phyloP scores from a whole-genome alignment of 2,797 vertebrate species.

The Gymnothorax reevesii region DNA sequence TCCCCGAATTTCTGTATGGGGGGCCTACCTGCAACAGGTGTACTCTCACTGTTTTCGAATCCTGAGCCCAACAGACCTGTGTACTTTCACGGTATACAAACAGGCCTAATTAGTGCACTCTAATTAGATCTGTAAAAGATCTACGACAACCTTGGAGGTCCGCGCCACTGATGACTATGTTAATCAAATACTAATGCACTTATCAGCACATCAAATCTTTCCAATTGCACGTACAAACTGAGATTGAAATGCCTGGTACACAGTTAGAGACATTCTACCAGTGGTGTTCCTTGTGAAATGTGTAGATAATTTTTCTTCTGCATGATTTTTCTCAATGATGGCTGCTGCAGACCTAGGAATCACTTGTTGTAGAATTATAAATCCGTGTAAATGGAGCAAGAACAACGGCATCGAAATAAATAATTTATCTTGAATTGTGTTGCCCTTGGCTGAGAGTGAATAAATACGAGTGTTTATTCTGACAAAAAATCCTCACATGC shows the following conservation, averaged over 20 bases:
- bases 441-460: too few species aligned
- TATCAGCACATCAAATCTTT: not conserved
- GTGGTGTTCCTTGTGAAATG: too few species aligned
- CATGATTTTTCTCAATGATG: too few species aligned
- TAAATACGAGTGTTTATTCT: not conserved
- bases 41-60: not conserved
- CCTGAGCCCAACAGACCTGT: not conserved
- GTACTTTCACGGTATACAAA: not conserved
- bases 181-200: not conserved
- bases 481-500: not conserved
- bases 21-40: conserved; percentile 3
- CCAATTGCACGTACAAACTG: not conserved
- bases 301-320: too few species aligned
- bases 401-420: too few species aligned
- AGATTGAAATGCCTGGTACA: not conserved
- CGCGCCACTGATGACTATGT: not conserved
- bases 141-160: not conserved
- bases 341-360: too few species aligned
- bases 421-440: too few species aligned
- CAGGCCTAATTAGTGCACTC: not conserved
- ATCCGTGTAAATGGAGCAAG: too few species aligned
- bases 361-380: too few species aligned
- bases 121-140: not conserved
- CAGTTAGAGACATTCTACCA: not conserved
- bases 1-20: not conserved